Evolutionary conservation across 2,113 vertebrate species (phyloP), one percentile per base, ranked within the genome.

Genomic region (Fregetta grallaria): DNA sequence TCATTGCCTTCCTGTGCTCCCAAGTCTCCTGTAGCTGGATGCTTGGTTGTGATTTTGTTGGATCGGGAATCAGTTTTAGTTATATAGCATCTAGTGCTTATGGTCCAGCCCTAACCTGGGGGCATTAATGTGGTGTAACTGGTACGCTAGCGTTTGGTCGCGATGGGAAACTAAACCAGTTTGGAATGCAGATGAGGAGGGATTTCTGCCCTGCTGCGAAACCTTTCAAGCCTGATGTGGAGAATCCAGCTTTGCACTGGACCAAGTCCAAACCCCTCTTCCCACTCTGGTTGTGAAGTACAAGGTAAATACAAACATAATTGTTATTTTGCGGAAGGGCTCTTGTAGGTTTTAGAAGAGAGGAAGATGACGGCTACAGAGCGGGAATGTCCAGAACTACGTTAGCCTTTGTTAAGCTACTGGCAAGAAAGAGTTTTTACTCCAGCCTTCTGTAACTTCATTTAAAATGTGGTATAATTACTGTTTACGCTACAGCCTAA

Each of bases 401-500:
- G 5, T 53, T 44, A 44, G 26, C 11, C 10, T 62, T 94, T 76
- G 34, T 82, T 73, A 50, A 79, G 49, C 56, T 88, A 11, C 47
- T 22, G 47, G 38, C 42, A 45, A 82, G 73, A 44, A 76, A 75
- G 29, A 40, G 53, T 90, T 95, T 84, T 95, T 84, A 50, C 7
- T 81, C 32, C 20, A 68, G 20, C 62, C 19, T 81, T 86, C 52
- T 80, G 32, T 67, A 91, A 67, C 81, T 73, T 94, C 38, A 62
- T 95, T 88, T 93, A 62, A 90, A 80, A 68, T 49, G 76, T 72
- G n/a, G 26, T 92, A 30, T 92, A 90, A 95, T 95, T 86, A 76
- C 29, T 93, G 53, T 77, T 96, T 92, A 90, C 0, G 1, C 55
- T 77, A 21, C 75, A 84, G 55, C 68, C 88, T 91, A 79, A 83